Evolutionary conservation across 1,140 invertebrate species (phyloP).

Genomic region (Macrotrachela quadricornifera): DNA sequence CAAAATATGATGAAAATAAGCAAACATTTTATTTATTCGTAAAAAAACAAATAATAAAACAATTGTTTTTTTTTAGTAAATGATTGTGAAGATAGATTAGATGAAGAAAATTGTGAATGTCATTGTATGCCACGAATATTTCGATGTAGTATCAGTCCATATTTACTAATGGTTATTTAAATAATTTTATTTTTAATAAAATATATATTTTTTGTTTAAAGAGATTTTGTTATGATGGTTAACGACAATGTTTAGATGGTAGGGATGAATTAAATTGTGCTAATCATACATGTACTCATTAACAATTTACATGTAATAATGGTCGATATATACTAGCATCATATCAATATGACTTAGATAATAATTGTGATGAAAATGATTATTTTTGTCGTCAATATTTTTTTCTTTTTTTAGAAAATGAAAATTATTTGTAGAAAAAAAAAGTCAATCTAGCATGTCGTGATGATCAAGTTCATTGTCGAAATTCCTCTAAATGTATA

Average conservation of each 20-base stretch:
- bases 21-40: no score
- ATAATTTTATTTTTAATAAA: no score
- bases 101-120: no score
- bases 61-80: no score
- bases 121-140: no score
- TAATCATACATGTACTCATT: conserved; percentile 52
- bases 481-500: neutral
- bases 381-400: conserved; percentile 52
- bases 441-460: conserved; percentile 19
- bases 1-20: conserved; percentile 49
- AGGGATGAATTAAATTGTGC: conserved; percentile 52
- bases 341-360: conserved; percentile 39
- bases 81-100: no score
- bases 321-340: conserved; percentile 63
- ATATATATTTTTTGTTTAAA: no score
- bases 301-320: conserved; percentile 71
- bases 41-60: no score
- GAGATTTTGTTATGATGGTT: conserved; percentile 51
- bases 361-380: conserved; percentile 43
- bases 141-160: no score
- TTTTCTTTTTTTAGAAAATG: conserved; percentile 40
- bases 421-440: neutral
- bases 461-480: conserved; percentile 29
- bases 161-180: no score
- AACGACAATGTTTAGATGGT: conserved; percentile 81